Conservation (phyloP, 2,888 invertebrate species). For the Myopa tessellatipennis region DNA sequence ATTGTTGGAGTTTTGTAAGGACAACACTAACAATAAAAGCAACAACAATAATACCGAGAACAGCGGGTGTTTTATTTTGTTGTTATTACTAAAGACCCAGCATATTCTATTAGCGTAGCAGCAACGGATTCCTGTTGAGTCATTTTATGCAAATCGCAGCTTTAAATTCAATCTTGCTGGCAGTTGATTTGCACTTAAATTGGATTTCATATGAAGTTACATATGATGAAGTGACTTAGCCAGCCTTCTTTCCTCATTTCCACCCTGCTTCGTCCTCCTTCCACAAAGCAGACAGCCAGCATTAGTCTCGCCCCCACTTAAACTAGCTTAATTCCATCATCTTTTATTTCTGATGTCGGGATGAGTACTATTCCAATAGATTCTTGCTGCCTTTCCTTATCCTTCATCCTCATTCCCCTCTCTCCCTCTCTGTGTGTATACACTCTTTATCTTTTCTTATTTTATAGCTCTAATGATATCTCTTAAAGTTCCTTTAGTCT, state of each 20-base stretch:
- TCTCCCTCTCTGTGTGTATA: too few relatives aligned
- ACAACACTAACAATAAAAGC: conserved; percentile 9
- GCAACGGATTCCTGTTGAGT: conserved; percentile 11
- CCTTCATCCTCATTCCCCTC: not conserved
- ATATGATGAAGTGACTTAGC: not conserved
- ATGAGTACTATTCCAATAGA: too few relatives aligned
- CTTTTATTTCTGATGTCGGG: not conserved
- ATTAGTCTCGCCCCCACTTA: not conserved
- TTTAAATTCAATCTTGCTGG: conserved; percentile 23
- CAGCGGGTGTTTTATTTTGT: conserved; percentile 14
- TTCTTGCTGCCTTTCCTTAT: too few relatives aligned
- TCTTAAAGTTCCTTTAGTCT: not conserved
- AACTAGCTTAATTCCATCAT: conserved; percentile 1
- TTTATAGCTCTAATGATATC: conserved; percentile 22
- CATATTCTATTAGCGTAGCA: conserved; percentile 17
- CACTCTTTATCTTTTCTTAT: too few relatives aligned
- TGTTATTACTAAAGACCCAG: conserved; percentile 14
- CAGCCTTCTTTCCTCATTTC: not conserved
- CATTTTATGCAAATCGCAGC: conserved; percentile 42
- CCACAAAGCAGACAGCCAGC: not conserved
- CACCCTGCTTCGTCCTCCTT: not conserved
- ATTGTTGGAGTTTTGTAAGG: conserved; percentile 48
- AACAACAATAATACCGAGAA: not conserved
- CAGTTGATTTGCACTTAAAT: conserved; percentile 44
- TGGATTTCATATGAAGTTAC: conserved; percentile 34